Evolutionary conservation across 2,888 invertebrate genomes (phyloP).

Genomic region (Flexamia atlantica): DNA sequence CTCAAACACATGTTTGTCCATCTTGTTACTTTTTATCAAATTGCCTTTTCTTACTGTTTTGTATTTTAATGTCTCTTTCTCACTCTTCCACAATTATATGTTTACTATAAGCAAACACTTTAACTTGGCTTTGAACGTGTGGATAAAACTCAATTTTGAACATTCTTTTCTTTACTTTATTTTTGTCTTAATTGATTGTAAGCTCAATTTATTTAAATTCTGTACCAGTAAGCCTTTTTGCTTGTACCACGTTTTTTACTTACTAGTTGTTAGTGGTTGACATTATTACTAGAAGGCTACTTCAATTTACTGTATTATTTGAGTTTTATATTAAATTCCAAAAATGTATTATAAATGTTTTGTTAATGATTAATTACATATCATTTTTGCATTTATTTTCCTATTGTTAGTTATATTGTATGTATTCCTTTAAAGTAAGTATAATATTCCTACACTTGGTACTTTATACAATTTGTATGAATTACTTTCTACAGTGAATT

Average conservation of each 20-base stretch:
- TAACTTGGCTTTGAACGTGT: neutral
- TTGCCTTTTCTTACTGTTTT: neutral
- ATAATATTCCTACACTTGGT: conserved; percentile 19
- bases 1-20: too few species aligned
- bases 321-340: too few species aligned
- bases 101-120: neutral
- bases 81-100: neutral
- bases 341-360: too few species aligned
- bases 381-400: conserved; percentile 42
- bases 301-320: too few species aligned
- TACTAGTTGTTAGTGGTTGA: conserved; percentile 4
- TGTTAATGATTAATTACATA: neutral
- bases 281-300: too few species aligned
- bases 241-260: neutral
- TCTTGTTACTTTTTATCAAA: neutral
- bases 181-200: neutral
- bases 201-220: neutral
- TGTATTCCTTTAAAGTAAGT: conserved; percentile 11
- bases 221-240: neutral
- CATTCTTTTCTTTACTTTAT: neutral
- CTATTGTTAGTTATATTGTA: neutral
- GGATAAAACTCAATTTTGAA: neutral
- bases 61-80: neutral
- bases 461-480: conserved; percentile 15
- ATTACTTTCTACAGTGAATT: conserved; percentile 11